Percentiles rank a stretch among this genome's conserved stretches.
Conservation (phyloP, 2,113 vertebrate species). For the Eublepharis macularius region DNA sequence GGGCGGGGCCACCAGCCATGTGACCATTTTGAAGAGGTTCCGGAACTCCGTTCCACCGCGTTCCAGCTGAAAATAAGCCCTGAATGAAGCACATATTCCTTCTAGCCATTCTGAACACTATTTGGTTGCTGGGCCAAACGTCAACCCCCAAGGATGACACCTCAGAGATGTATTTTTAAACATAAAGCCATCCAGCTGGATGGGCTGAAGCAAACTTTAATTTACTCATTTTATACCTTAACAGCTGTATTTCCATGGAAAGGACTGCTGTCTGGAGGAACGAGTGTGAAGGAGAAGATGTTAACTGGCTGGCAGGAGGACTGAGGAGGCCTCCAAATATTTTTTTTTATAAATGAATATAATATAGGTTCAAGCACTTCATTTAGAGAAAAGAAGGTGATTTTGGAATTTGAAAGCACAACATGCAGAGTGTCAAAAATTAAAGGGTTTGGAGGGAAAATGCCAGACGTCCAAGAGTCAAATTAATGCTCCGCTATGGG, state of each 20-base stretch:
- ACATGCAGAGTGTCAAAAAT: neutral
- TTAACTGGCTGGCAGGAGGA: constrained; percentile 67
- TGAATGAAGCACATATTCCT: rapidly evolving
- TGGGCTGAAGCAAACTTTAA: constrained; percentile 63
- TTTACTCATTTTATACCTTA: constrained; percentile 72
- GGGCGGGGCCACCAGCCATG: too few relatives aligned
- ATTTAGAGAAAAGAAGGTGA: constrained; percentile 39
- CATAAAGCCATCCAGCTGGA: constrained; percentile 58
- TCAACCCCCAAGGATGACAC: constrained; percentile 45
- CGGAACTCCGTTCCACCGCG: too few relatives aligned
- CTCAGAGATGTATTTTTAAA: constrained; percentile 51
- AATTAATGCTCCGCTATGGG: neutral
- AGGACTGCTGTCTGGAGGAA: constrained; percentile 63
- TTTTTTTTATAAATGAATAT: constrained; percentile 1
- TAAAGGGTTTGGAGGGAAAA: constrained; percentile 14
- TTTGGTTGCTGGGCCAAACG: constrained; percentile 47
- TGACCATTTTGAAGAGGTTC: too few relatives aligned
- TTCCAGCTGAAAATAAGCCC: too few relatives aligned
- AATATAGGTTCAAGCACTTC: constrained; percentile 42
- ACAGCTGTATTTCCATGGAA: constrained; percentile 71
- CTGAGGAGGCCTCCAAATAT: constrained; percentile 29
- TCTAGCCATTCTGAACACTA: neutral
- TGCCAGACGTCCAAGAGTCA: neutral
- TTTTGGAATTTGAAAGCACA: constrained; percentile 20
- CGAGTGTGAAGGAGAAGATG: constrained; percentile 72